Evolutionary conservation across 2,888 invertebrate species (phyloP).

Genomic region (Napeogenes inachia): DNA sequence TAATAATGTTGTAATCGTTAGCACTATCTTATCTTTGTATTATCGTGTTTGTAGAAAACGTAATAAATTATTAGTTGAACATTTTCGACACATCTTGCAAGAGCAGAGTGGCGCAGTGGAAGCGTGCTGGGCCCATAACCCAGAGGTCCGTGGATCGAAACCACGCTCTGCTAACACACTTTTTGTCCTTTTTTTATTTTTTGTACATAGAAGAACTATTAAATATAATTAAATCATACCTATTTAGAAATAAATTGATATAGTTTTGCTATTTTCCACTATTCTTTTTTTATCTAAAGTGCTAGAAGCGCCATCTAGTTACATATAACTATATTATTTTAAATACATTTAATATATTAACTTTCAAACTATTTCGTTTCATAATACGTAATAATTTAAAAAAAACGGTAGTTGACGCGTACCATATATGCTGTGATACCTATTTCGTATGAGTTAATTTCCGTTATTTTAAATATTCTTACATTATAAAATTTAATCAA

Average conservation of each 20-base stretch:
- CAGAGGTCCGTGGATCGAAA: slow-evolving; percentile 95
- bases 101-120: slow-evolving; percentile 90
- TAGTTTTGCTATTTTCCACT: too few relatives aligned
- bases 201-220: slow-evolving; percentile 10
- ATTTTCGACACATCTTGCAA: slow-evolving; percentile 29
- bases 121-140: slow-evolving; percentile 92
- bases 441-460: too few relatives aligned
- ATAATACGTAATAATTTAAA: too few relatives aligned
- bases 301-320: too few relatives aligned
- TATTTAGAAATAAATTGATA: not conserved
- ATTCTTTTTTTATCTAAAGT: too few relatives aligned
- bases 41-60: not conserved
- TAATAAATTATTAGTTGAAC: slow-evolving; percentile 3
- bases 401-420: not conserved
- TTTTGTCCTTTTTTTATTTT: slow-evolving; percentile 40
- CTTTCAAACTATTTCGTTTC: too few relatives aligned
- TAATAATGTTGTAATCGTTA: too few relatives aligned
- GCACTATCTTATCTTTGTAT: not conserved
- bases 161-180: slow-evolving; percentile 84
- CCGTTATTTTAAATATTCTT: too few relatives aligned
- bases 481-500: too few relatives aligned
- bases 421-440: too few relatives aligned
- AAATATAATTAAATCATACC: not conserved
- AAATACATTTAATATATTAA: too few relatives aligned
- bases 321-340: too few relatives aligned